phyloP scores from a whole-genome alignment of 2,888 invertebrate genomes.

The Ceraclea dissimilis region DNA sequence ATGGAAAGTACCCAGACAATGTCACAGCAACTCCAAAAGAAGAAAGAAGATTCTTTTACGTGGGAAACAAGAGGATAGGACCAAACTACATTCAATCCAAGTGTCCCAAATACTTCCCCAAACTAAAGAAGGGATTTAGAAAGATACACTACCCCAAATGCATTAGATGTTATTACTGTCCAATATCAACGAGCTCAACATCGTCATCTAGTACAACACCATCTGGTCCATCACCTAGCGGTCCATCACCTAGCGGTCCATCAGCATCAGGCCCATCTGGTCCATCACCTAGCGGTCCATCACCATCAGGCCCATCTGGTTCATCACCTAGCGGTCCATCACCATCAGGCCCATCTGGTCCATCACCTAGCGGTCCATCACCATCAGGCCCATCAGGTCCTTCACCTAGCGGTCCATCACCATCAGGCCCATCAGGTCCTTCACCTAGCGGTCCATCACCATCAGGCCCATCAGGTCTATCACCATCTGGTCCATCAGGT shows the following conservation, averaged over 20 bases:
- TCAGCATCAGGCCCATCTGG: not conserved
- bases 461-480: not conserved
- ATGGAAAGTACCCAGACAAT: not conserved
- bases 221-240: not conserved
- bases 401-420: not conserved
- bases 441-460: not conserved
- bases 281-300: not conserved
- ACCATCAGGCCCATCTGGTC: not conserved
- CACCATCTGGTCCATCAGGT: not conserved
- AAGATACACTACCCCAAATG: conserved; percentile 3
- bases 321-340: not conserved
- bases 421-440: not conserved
- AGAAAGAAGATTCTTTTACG: not conserved
- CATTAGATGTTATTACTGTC: not conserved
- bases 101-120: conserved; percentile 1
- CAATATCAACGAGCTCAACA: not conserved
- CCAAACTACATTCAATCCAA: not conserved
- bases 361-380: not conserved
- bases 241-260: not conserved
- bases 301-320: too few relatives aligned
- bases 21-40: not conserved
- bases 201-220: not conserved
- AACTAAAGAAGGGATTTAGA: not conserved
- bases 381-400: not conserved
- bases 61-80: not conserved